Evolutionary conservation across 1,140 invertebrate species (phyloP).

Genomic region (Drosophila burlai): DNA sequence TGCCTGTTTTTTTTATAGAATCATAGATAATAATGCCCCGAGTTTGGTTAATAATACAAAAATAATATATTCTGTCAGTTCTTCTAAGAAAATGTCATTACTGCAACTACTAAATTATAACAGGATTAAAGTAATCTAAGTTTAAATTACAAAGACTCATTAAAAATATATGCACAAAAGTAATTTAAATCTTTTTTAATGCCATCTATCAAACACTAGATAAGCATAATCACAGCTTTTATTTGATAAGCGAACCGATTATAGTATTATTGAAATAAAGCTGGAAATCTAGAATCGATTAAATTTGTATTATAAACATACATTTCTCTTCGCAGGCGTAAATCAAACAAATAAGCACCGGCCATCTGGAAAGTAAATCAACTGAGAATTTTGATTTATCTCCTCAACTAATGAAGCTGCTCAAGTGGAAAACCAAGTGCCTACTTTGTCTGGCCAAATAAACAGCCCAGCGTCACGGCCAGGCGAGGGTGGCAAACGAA

Average conservation of each 20-base stretch:
- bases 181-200: not conserved
- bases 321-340: not conserved
- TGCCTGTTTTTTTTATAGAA: not conserved
- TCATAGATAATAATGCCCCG: too few relatives aligned
- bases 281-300: not conserved
- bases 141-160: not conserved
- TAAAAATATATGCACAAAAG: too few relatives aligned
- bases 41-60: too few relatives aligned
- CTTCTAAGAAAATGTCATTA: too few relatives aligned
- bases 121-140: too few relatives aligned
- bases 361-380: conserved; percentile 55
- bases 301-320: conserved; percentile 2
- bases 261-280: too few relatives aligned
- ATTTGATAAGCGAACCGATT: not conserved
- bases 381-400: conserved; percentile 58
- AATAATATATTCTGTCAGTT: too few relatives aligned
- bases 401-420: conserved; percentile 53
- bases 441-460: conserved; percentile 41
- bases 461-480: conserved; percentile 27
- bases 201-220: not conserved
- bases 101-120: too few relatives aligned
- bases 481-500: conserved; percentile 23
- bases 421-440: conserved; percentile 55
- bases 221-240: not conserved
- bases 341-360: conserved; percentile 19